phyloP scores from a whole-genome alignment of 2,797 vertebrate species.

The Sebastes oblongus region DNA sequence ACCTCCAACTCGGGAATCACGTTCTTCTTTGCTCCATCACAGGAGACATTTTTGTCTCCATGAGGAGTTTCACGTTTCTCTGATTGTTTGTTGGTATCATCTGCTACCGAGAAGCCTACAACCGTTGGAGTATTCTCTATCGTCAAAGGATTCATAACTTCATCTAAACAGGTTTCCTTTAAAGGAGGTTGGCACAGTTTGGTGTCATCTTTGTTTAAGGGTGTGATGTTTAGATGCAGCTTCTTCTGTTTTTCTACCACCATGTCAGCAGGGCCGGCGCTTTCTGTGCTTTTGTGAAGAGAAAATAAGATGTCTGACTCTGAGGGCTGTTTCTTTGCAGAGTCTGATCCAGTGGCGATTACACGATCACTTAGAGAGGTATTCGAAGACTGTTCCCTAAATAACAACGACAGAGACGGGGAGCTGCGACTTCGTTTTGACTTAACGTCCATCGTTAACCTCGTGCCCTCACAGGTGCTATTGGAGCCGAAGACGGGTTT shows the following conservation, averaged over 20 bases:
- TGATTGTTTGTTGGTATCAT: neutral
- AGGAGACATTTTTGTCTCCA: conserved; percentile 20
- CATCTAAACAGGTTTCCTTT: conserved; percentile 26
- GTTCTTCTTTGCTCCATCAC: conserved; percentile 40
- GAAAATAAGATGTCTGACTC: conserved; percentile 71
- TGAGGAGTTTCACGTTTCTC: conserved; percentile 25
- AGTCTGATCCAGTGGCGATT: conserved; percentile 37
- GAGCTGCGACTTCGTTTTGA: conserved; percentile 81
- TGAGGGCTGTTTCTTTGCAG: conserved; percentile 68
- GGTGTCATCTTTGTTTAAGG: conserved; percentile 58
- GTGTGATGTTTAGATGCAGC: conserved; percentile 25
- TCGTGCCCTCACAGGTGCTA: conserved; percentile 49
- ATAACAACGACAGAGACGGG: conserved; percentile 75
- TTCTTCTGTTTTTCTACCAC: conserved; percentile 42
- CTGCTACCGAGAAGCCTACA: neutral
- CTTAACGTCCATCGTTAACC: conserved; percentile 66
- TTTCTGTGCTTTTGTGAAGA: conserved; percentile 47
- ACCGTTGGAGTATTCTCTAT: conserved; percentile 12
- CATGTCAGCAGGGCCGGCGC: conserved; percentile 6
- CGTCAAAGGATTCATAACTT: conserved; percentile 13
- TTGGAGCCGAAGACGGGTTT: conserved; percentile 61
- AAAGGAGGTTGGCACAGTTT: conserved; percentile 25
- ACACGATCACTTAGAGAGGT: conserved; percentile 40
- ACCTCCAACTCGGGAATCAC: conserved; percentile 45
- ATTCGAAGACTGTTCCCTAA: conserved; percentile 64